Evolutionary conservation across 2,797 vertebrate genomes (phyloP).

Genomic region (Streptopelia turtur): DNA sequence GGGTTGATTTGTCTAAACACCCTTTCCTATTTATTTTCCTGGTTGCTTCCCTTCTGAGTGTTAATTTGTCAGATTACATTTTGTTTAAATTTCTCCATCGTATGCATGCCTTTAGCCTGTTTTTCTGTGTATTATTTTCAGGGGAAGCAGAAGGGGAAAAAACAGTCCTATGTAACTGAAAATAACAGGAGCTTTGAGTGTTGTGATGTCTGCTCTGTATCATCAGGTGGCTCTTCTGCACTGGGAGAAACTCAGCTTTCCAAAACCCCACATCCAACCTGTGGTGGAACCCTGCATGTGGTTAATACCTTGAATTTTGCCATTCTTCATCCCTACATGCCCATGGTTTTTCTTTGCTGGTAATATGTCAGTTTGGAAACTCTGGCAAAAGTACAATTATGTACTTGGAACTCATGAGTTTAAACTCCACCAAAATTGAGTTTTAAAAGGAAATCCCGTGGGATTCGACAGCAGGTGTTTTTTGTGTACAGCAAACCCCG

Average conservation of each 20-base stretch:
- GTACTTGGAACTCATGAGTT: not conserved
- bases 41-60: not conserved
- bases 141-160: not conserved
- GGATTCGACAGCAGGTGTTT: not conserved
- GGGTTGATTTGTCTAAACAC: not conserved
- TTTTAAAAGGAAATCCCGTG: not conserved
- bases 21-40: constrained; percentile 1
- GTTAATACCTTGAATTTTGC: not conserved
- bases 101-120: not conserved
- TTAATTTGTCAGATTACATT: not conserved
- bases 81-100: not conserved
- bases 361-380: not conserved
- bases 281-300: not conserved
- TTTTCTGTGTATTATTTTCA: not conserved
- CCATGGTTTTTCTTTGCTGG: not conserved
- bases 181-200: not conserved
- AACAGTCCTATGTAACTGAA: not conserved
- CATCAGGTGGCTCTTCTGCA: constrained; percentile 8
- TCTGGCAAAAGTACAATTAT: not conserved
- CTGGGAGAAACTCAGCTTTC: not conserved
- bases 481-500: not conserved
- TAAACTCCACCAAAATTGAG: not conserved
- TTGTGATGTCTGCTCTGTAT: not conserved
- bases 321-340: not conserved
- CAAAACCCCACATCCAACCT: not conserved